phyloP scores from a whole-genome alignment of 1,140 invertebrate genomes.

The Brachionus koreanus region DNA sequence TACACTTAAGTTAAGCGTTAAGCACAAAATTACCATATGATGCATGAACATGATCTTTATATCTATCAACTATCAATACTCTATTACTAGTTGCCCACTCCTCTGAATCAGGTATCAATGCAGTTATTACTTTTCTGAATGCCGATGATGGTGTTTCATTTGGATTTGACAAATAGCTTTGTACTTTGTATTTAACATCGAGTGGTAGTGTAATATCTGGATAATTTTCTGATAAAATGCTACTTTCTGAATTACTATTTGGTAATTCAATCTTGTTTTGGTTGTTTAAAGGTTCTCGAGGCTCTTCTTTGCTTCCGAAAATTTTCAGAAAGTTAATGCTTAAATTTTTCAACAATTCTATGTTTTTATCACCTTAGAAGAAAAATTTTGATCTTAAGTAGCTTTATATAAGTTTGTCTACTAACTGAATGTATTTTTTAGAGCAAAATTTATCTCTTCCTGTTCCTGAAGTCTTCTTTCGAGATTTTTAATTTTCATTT shows the following conservation, averaged over 20 bases:
- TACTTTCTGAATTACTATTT: background rate
- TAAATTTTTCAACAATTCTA: background rate
- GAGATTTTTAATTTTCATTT: background rate
- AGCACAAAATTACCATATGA: background rate
- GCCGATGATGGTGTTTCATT: conserved; percentile 14
- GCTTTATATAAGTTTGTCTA: background rate
- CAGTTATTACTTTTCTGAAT: conserved; percentile 15
- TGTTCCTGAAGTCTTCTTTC: background rate
- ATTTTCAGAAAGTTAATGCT: conserved; percentile 23
- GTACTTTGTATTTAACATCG: conserved; percentile 7
- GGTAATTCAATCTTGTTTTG: background rate
- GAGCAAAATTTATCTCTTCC: background rate
- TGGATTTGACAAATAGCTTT: conserved; percentile 18
- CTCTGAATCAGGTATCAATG: conserved; percentile 13
- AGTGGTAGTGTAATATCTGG: background rate
- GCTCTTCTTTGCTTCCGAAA: background rate
- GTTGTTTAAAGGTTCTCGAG: background rate
- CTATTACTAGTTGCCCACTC: conserved; percentile 29
- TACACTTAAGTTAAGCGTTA: background rate
- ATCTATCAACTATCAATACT: conserved; percentile 7
- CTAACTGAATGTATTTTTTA: background rate
- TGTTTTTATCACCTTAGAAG: background rate
- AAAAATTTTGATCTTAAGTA: background rate
- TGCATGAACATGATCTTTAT: conserved; percentile 16
- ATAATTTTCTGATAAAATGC: background rate